Evolutionary conservation across 2,113 vertebrate species (phyloP).

Genomic region (Camelus bactrianus): DNA sequence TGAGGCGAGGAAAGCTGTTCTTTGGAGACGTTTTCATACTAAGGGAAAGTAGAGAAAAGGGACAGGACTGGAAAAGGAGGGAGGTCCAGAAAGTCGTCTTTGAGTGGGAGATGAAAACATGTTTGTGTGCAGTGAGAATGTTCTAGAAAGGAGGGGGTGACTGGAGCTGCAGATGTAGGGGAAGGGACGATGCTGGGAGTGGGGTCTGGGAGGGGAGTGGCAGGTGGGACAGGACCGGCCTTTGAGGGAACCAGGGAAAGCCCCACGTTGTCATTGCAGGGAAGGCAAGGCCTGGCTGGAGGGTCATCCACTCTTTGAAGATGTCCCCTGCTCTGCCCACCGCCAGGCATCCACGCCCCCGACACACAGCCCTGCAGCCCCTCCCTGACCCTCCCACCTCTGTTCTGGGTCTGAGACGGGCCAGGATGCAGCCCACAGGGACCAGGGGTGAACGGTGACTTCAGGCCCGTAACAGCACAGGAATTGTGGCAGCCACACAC

Average conservation of each 20-base stretch:
- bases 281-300: not conserved
- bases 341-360: rapidly evolving
- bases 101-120: not conserved
- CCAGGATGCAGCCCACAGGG: not conserved
- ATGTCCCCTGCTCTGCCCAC: rapidly evolving
- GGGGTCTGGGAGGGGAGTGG: rapidly evolving
- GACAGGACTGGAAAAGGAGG: not conserved
- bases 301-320: not conserved
- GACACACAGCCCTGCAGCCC: not conserved
- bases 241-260: rapidly evolving
- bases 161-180: too few relatives aligned
- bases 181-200: too few relatives aligned
- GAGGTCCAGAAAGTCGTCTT: not conserved
- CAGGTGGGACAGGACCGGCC: rapidly evolving
- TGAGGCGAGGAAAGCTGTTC: not conserved
- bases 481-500: rapidly evolving
- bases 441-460: rapidly evolving
- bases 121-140: not conserved
- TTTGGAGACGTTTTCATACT: not conserved
- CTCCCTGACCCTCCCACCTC: not conserved
- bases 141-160: not conserved
- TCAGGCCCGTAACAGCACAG: too few relatives aligned
- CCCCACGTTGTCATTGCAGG: rapidly evolving
- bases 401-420: not conserved
- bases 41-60: not conserved